A percentile compares a stretch with the other conserved stretches of the same genome.
These are phyloP conservation scores for Telenomus remus DNA, from an alignment of 1,140 invertebrate species.

Conservation along the genomic window DNA sequence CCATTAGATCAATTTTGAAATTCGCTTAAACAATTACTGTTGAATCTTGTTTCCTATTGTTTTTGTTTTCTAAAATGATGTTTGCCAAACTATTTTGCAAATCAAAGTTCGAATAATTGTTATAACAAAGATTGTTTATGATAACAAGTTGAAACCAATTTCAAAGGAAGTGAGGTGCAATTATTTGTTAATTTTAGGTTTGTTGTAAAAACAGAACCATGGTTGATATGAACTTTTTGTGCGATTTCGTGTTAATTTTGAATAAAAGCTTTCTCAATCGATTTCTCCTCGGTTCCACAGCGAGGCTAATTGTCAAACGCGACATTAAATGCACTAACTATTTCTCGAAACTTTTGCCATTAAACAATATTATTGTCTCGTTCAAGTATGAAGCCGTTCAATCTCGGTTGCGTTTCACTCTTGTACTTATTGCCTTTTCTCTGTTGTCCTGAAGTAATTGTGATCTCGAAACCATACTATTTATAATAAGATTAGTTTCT, in stretches of 20 bases:
- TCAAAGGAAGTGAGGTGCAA: too few species aligned
- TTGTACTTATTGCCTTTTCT: constrained; percentile 5
- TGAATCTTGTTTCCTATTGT: too few species aligned
- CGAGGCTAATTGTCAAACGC: constrained; percentile 55
- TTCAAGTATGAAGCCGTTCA: constrained; percentile 17
- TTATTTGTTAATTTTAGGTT: too few species aligned
- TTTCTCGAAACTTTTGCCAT: constrained; percentile 49
- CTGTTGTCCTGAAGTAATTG: constrained; percentile 1
- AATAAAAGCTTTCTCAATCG: constrained; percentile 45
- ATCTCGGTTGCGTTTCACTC: constrained; percentile 13
- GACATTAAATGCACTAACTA: constrained; percentile 53
- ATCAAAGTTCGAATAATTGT: too few species aligned
- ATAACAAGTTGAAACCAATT: too few species aligned
- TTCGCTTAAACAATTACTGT: too few species aligned
- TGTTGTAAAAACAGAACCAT: too few species aligned
- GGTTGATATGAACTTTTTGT: too few species aligned
- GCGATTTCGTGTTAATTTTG: constrained; percentile 4
- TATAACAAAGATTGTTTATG: too few species aligned
- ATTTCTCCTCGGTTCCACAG: constrained; percentile 38
- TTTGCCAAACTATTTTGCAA: too few species aligned
- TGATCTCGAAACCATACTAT: not conserved
- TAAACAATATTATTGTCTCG: constrained; percentile 35
- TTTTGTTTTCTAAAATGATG: too few species aligned
- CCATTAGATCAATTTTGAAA: too few species aligned
- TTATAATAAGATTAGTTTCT: constrained; percentile 2